phyloP scores from a whole-genome alignment of 1,140 invertebrate genomes.

The Orius insidiosus region DNA sequence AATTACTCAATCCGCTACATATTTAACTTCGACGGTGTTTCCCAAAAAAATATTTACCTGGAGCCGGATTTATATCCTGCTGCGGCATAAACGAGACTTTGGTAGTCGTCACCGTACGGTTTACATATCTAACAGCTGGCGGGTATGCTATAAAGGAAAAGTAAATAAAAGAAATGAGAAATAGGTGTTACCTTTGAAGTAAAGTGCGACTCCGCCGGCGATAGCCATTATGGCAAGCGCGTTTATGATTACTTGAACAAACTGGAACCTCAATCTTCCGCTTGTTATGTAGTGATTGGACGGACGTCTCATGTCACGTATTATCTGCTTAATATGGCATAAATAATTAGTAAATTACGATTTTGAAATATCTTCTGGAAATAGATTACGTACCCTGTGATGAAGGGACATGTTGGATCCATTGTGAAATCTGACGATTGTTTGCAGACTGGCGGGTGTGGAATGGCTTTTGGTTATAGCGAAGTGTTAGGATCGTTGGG shows the following conservation, averaged over 20 bases:
- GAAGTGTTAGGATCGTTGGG: constrained; percentile 29
- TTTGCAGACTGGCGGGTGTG: constrained; percentile 62
- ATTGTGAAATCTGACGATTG: constrained; percentile 59
- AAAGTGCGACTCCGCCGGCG: constrained; percentile 50
- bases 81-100: constrained; percentile 21
- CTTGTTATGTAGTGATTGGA: constrained; percentile 44
- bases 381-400: constrained; percentile 40
- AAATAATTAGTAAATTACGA: not conserved
- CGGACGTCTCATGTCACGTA: constrained; percentile 45
- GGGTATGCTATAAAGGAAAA: constrained; percentile 30
- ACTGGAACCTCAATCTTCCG: constrained; percentile 44
- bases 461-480: constrained; percentile 58
- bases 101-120: constrained; percentile 31
- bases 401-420: constrained; percentile 67
- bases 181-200: constrained; percentile 43
- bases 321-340: constrained; percentile 33
- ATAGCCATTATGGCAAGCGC: constrained; percentile 53
- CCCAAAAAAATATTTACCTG: constrained; percentile 22
- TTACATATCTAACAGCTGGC: constrained; percentile 33
- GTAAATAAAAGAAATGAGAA: constrained; percentile 6
- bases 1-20: no score
- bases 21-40: no score
- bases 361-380: no score
- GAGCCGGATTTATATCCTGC: constrained; percentile 42
- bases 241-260: constrained; percentile 54